Base-by-base conservation (phyloP, 2,888 invertebrate species). In the Cabera pusaria region DNA sequence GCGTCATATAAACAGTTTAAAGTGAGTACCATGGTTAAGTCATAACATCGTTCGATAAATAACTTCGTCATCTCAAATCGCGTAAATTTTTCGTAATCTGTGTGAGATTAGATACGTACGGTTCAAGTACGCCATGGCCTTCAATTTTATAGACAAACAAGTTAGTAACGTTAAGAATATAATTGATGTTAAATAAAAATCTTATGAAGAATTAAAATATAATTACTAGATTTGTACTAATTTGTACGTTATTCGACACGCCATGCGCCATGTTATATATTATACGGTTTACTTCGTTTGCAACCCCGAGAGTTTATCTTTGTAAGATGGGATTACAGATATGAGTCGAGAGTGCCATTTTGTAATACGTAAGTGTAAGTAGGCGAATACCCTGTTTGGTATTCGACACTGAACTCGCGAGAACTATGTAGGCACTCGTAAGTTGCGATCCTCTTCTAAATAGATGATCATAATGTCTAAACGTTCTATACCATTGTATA, bases 151-250 rank as follows among this genome's bases (percentile, higher is more conserved):
- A 65, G 56, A 71, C 59, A 56, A 60, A 64, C 35, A 53, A 60
- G 66, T 62, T 73, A 76, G 77, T 73, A 67, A 69, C 53, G 64
- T 60, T 78, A 78, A 74, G 72, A 65, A 71, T 68, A 69, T 70
- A 64, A 57, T 65, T 62, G 61, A 66, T 62, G 64, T 67, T 59
- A 59, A 68, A 66, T 64, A 64, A 72, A 65, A 68, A 50, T 81
- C 79, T 80, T 81, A 79, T 80, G 80, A 79, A 66, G 64, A 69
- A 62, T 56, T 62, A 63, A 56, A 59, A 46, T 59, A 63, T 64
- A 64, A 64, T 63, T 64, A 63, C 59, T 62, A 66, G 70, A 66
- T 67, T 66, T 66, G 68, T 67, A 71, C 56, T 58, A 58, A 68
- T 64, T 72, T 66, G 64, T 72, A 72, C 60, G 59, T 68, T 67